Base-by-base conservation (phyloP, 2,888 invertebrate genomes). In the Venusia cambrica region DNA sequence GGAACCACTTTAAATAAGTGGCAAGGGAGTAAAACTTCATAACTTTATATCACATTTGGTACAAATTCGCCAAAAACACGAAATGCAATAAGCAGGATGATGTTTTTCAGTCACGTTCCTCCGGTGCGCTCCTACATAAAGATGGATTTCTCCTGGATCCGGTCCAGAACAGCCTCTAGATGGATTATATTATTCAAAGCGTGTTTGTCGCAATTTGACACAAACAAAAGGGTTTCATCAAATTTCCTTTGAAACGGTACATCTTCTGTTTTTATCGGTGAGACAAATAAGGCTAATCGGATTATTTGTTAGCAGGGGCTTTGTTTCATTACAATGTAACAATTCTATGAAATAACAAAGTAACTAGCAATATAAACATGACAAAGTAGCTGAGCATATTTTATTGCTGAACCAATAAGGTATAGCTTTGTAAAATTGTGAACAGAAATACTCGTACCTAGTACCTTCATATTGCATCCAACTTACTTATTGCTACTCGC, bases 171-270 rank as follows among this genome's bases (percentile, higher is more conserved):
- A 27, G 18, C 25, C 25, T 39, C 15, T 36, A 45, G 51, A 51
- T 42, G 61, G 65, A 55, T 63, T 66, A 62, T 62, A 53, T 62
- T 60, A 63, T 63, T 64, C 56, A 57, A 52, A 61, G 45, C 58
- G 50, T 48, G 46, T 42, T 45, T 44, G 45, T 52, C 45, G 36
- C 46, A 39, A 45, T 51, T 47, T 41, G 30, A 40, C 38, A 55
- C 57, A 58, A 58, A 60, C 60, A 59, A 51, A 57, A 47, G 29
- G 41, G 39, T 39, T 45, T 38, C 27, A 45, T 47, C 36, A 38
- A 37, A 41, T 35, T 35, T 40, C 20, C 34, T 39, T 39, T 38
- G 32, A 34, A 21, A 32, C 33, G 28, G 31, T 32, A 38, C 34
- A 34, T 26, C 14, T 14, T 21, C 18, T 18, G 7, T 37, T 37